Percentiles rank a stretch among this genome's conserved stretches.
Evolutionary conservation across 2,888 invertebrate genomes (phyloP).

Genomic region (Cantharis rustica): DNA sequence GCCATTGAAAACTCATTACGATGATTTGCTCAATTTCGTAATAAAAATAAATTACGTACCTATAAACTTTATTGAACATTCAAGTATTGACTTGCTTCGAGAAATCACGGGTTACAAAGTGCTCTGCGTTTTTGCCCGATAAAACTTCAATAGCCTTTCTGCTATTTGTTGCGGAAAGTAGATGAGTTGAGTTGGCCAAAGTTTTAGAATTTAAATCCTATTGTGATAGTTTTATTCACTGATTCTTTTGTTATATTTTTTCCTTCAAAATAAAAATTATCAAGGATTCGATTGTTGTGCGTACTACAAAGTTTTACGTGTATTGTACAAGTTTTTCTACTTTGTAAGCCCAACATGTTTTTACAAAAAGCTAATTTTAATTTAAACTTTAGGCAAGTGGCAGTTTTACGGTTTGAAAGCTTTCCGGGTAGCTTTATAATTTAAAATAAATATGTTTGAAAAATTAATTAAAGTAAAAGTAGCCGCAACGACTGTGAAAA

Average conservation of each 20-base stretch:
- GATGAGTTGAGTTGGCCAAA: conserved; percentile 14
- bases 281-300: neutral
- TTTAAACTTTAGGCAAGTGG: neutral
- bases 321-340: neutral
- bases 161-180: conserved; percentile 18
- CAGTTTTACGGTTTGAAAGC: neutral
- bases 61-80: conserved; percentile 15
- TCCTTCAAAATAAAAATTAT: neutral
- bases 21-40: conserved; percentile 10
- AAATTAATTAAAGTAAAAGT: neutral
- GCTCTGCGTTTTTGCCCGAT: conserved; percentile 17
- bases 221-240: conserved; percentile 15
- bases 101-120: conserved; percentile 22
- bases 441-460: neutral
- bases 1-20: neutral
- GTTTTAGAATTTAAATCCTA: conserved; percentile 21
- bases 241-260: neutral
- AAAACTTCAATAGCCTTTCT: conserved; percentile 21
- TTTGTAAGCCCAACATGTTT: neutral
- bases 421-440: neutral
- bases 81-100: conserved; percentile 13
- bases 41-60: conserved; percentile 4
- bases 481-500: neutral
- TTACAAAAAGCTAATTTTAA: neutral
- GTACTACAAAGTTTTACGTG: neutral